Percentiles rank a stretch among this genome's conserved stretches.
Conservation (phyloP, 2,888 invertebrate genomes). For the Diogma glabrata region DNA sequence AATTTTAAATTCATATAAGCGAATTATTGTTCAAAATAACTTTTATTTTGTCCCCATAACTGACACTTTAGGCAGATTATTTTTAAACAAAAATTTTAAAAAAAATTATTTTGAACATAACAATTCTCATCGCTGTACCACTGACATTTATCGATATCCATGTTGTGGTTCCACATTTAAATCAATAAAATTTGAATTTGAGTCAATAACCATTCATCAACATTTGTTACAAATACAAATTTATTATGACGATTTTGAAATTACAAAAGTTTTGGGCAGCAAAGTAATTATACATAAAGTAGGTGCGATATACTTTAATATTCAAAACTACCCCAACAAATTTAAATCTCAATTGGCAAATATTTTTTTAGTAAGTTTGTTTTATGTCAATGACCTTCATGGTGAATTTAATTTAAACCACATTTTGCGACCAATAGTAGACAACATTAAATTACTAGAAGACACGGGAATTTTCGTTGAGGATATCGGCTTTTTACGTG, state of each 20-base stretch:
- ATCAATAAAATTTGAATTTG: background rate
- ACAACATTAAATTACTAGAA: background rate
- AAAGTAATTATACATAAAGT: slow-evolving; percentile 3
- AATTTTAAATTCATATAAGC: background rate
- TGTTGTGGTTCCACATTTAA: slow-evolving; percentile 2
- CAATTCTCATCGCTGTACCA: background rate
- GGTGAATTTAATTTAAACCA: background rate
- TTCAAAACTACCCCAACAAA: background rate
- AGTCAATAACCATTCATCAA: too few species aligned
- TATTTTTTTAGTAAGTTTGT: background rate
- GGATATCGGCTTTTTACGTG: background rate
- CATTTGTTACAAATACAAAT: background rate
- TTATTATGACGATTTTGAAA: background rate
- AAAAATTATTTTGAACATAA: background rate
- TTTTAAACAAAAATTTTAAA: background rate
- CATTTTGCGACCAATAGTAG: background rate
- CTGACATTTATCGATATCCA: background rate
- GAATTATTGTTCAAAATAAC: background rate
- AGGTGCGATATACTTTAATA: slow-evolving; percentile 1
- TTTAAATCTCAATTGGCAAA: background rate
- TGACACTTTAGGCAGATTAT: background rate
- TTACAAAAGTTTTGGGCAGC: background rate
- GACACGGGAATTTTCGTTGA: background rate
- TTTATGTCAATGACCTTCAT: background rate
- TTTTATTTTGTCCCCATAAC: slow-evolving; percentile 1